Conservation (phyloP, 2,797 vertebrate genomes). For the Rhabdophis nuchalis region DNA sequence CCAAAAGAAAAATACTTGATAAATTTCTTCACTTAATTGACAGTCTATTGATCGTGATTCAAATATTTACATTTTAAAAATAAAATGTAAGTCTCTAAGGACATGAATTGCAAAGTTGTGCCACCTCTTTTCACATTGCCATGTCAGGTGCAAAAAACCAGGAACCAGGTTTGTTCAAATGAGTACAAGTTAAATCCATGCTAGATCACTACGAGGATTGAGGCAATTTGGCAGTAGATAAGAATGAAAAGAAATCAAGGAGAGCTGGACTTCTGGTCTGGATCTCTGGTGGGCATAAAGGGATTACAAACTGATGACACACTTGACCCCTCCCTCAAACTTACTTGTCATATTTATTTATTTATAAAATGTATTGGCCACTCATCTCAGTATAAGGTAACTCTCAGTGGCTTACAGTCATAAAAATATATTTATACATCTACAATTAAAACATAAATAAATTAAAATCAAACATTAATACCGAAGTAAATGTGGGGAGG, state of each 20-base stretch:
- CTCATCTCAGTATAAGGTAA: no score
- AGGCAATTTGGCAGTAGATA: not conserved
- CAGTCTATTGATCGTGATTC: not conserved
- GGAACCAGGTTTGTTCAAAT: not conserved
- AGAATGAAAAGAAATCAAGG: not conserved
- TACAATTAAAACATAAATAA: no score
- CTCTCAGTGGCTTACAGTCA: no score
- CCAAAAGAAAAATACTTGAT: not conserved
- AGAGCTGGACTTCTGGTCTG: no score
- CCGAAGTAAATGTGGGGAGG: no score
- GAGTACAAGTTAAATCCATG: not conserved
- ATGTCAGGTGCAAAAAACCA: not conserved
- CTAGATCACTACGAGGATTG: not conserved
- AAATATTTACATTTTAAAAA: not conserved
- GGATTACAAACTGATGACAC: not conserved
- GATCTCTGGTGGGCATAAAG: not conserved
- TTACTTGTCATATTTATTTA: not conserved
- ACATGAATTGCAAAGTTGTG: not conserved
- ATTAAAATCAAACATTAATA: no score
- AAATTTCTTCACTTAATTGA: not conserved
- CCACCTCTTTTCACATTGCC: not conserved
- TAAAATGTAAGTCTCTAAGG: not conserved
- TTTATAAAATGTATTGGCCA: not conserved
- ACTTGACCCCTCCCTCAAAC: no score
- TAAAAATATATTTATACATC: no score